Percentiles rank a stretch among this genome's conserved stretches.
phyloP scores from a whole-genome alignment of 1,140 invertebrate species.

The Brevipalpus yothersi region DNA sequence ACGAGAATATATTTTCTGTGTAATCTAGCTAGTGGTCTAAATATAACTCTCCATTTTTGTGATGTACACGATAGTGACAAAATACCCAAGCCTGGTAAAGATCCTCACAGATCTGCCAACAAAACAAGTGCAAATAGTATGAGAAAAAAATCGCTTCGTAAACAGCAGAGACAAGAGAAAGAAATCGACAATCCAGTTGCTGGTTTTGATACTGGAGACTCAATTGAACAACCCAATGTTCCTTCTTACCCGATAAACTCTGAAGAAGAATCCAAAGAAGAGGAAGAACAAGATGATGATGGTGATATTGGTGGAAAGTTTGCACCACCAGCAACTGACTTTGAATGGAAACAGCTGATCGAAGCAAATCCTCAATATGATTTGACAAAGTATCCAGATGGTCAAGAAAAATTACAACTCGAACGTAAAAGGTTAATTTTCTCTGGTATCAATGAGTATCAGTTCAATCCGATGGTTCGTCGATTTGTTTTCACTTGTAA shows the following conservation, averaged over 20 bases:
- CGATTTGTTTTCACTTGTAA: slow-evolving; percentile 71
- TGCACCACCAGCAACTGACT: neutral
- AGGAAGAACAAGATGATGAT: neutral
- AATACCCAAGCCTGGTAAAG: neutral
- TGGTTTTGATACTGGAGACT: neutral
- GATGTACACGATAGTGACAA: slow-evolving; percentile 30
- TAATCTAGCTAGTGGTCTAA: slow-evolving; percentile 52
- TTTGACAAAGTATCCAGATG: slow-evolving; percentile 16
- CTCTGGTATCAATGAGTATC: slow-evolving; percentile 82
- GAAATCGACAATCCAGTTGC: neutral
- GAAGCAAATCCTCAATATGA: slow-evolving; percentile 40
- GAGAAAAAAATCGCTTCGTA: neutral
- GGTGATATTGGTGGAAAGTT: neutral
- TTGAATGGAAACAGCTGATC: slow-evolving; percentile 33
- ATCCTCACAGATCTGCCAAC: neutral
- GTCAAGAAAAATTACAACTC: slow-evolving; percentile 67
- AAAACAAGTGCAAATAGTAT: neutral
- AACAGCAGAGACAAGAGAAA: neutral
- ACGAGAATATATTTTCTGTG: slow-evolving; percentile 69
- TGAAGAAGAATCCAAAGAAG: neutral
- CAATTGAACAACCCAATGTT: neutral
- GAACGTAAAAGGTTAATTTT: slow-evolving; percentile 67
- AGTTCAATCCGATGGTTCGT: slow-evolving; percentile 48
- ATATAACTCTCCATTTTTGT: slow-evolving; percentile 59
- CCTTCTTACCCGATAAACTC: neutral